Percentiles rank a stretch among this genome's conserved stretches.
Conservation (phyloP, 2,888 invertebrate genomes). For the Oscheius sp. region DNA sequence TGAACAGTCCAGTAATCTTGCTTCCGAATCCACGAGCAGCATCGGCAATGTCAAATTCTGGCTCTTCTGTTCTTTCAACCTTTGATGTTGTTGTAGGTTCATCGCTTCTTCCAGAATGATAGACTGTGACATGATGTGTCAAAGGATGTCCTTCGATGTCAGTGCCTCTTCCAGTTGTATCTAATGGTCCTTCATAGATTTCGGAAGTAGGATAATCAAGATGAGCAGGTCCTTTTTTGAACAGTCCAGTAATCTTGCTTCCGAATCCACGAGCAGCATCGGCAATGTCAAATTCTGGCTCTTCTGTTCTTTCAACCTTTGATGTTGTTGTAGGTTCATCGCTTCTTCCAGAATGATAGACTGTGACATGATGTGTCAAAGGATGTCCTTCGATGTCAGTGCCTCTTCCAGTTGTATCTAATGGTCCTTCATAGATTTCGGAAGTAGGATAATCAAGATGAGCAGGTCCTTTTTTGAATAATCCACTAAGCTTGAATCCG, state of each 20-base stretch:
- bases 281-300: slow-evolving; percentile 19
- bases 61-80: too few relatives aligned
- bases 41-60: too few relatives aligned
- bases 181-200: slow-evolving; percentile 42
- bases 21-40: too few relatives aligned
- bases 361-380: slow-evolving; percentile 36
- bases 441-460: slow-evolving; percentile 53
- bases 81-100: slow-evolving; percentile 24
- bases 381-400: slow-evolving; percentile 36
- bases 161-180: slow-evolving; percentile 27
- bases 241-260: slow-evolving; percentile 46
- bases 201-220: slow-evolving; percentile 54
- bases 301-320: not conserved
- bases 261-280: slow-evolving; percentile 21
- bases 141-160: slow-evolving; percentile 49
- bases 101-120: slow-evolving; percentile 42
- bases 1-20: too few relatives aligned
- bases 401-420: slow-evolving; percentile 27
- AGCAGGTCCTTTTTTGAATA: slow-evolving; percentile 49
- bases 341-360: slow-evolving; percentile 42
- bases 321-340: slow-evolving; percentile 29
- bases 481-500: slow-evolving; percentile 36
- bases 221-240: slow-evolving; percentile 47
- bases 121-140: slow-evolving; percentile 44
- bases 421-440: slow-evolving; percentile 41